phyloP scores from a whole-genome alignment of 92 coral and sea anemone species.

The Parazoanthus swiftii region DNA sequence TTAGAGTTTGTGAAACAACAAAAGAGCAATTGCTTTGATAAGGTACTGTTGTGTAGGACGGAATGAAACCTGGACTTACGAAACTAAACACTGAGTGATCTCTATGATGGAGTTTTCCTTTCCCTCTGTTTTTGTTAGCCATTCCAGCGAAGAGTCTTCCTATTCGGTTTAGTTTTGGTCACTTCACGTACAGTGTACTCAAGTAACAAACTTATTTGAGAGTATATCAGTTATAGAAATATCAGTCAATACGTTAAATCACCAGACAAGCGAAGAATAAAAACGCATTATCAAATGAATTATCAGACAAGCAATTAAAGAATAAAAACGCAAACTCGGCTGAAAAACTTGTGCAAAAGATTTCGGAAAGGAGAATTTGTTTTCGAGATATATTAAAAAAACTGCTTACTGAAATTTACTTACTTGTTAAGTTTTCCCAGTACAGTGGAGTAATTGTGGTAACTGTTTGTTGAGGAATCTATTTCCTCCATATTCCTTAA shows the following conservation, averaged over 20 bases:
- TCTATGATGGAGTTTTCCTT: background rate
- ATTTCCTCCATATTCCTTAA: background rate
- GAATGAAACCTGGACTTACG: background rate
- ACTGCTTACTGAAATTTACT: background rate
- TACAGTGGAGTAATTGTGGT: background rate
- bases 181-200: background rate
- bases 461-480: background rate
- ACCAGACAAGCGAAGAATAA: background rate
- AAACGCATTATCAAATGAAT: too few relatives aligned
- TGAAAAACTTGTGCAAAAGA: background rate
- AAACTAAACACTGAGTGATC: background rate
- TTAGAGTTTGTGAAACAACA: background rate
- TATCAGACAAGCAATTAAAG: background rate
- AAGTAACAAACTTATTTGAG: background rate
- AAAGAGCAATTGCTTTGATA: background rate
- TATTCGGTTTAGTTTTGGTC: background rate
- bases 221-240: background rate
- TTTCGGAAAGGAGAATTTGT: background rate
- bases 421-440: background rate
- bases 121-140: background rate
- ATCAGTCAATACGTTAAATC: background rate
- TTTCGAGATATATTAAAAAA: too few relatives aligned
- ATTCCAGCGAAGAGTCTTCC: background rate
- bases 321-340: background rate
- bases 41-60: background rate